A percentile compares a stretch with the other conserved stretches of the same genome.
phyloP scores from a whole-genome alignment of 2,888 invertebrate species.

The Pterobdella sp. region DNA sequence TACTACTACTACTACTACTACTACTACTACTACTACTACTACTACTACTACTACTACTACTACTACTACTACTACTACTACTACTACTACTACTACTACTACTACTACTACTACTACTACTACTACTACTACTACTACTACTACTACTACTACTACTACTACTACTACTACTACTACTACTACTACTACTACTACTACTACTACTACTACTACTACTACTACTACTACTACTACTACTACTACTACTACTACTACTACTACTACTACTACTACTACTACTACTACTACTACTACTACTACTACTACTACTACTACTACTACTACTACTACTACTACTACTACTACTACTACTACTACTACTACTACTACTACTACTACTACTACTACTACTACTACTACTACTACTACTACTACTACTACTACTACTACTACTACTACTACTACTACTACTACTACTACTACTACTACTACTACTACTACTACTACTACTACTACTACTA shows the following conservation, averaged over 20 bases:
- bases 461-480: conserved; percentile 32
- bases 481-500: conserved; percentile 34
- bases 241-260: conserved; percentile 28
- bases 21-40: conserved; percentile 32
- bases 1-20: conserved; percentile 32
- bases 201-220: conserved; percentile 23
- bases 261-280: conserved; percentile 33
- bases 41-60: conserved; percentile 34
- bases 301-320: conserved; percentile 28
- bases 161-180: conserved; percentile 21
- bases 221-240: conserved; percentile 23
- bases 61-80: conserved; percentile 25
- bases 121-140: conserved; percentile 23
- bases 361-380: conserved; percentile 30
- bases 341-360: conserved; percentile 29
- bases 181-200: conserved; percentile 20
- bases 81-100: conserved; percentile 19
- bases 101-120: conserved; percentile 24
- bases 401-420: conserved; percentile 29
- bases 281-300: conserved; percentile 29
- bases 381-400: conserved; percentile 30
- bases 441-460: conserved; percentile 32
- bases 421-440: conserved; percentile 30
- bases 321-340: conserved; percentile 31
- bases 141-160: conserved; percentile 23